These are phyloP conservation scores for Ammodytes dubius DNA, from an alignment of 2,113 vertebrate genomes.

Conservation along the genomic window DNA sequence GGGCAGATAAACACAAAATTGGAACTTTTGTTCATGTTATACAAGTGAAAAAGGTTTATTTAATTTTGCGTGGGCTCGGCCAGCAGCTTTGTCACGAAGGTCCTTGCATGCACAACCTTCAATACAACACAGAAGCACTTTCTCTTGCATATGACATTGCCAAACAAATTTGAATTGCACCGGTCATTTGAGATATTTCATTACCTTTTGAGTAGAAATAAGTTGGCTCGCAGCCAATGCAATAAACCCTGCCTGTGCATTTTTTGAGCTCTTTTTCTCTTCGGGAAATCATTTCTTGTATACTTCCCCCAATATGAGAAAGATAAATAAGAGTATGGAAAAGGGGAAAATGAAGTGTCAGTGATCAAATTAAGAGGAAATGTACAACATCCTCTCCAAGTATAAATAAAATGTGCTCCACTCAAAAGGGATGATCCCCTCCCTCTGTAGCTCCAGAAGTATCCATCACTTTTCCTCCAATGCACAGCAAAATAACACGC, in stretches of 20 bases:
- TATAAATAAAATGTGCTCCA: constrained; percentile 56
- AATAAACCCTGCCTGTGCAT: constrained; percentile 70
- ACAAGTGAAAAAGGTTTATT: constrained; percentile 44
- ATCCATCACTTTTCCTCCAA: constrained; percentile 52
- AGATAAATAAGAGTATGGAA: constrained; percentile 55
- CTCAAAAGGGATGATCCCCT: constrained; percentile 41
- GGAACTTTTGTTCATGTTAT: constrained; percentile 34
- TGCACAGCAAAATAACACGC: constrained; percentile 35
- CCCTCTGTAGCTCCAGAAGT: constrained; percentile 32
- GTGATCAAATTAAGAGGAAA: constrained; percentile 67
- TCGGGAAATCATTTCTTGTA: constrained; percentile 60
- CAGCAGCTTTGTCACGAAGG: constrained; percentile 24
- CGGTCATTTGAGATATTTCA: constrained; percentile 77
- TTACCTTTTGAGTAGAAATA: constrained; percentile 73
- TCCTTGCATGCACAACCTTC: constrained; percentile 25
- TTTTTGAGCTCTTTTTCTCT: constrained; percentile 39
- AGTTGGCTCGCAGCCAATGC: constrained; percentile 72
- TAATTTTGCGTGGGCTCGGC: constrained; percentile 34
- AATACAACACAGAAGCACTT: constrained; percentile 59
- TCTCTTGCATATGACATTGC: constrained; percentile 71
- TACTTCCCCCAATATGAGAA: constrained; percentile 25
- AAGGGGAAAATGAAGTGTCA: constrained; percentile 45
- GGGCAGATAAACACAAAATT: constrained; percentile 42
- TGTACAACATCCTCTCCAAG: constrained; percentile 46
- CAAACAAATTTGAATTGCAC: constrained; percentile 72